A percentile compares a stretch with the other conserved stretches of the same genome.
Evolutionary conservation across 2,797 vertebrate genomes (phyloP).

Genomic region (Neomorphus geoffroyi): DNA sequence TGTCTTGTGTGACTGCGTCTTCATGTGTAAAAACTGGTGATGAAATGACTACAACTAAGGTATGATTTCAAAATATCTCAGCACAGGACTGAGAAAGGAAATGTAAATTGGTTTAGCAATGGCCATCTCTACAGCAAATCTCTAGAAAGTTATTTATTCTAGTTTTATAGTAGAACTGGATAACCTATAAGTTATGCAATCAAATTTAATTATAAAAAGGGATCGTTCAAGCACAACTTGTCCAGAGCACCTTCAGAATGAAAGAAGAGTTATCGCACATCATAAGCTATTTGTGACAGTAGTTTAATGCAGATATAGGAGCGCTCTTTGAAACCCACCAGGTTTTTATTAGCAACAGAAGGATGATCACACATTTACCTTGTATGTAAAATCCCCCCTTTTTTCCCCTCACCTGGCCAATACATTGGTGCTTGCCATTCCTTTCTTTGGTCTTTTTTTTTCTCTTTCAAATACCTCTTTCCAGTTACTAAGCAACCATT

Average conservation of each 20-base stretch:
- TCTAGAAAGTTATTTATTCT: background rate
- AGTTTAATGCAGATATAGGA: background rate
- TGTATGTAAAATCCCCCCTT: background rate
- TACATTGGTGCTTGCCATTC: background rate
- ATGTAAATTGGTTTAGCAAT: background rate
- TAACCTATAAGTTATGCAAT: background rate
- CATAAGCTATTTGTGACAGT: background rate
- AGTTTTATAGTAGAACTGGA: background rate
- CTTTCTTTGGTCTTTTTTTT: background rate
- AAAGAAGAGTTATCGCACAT: background rate
- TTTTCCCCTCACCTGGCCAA: background rate
- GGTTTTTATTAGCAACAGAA: background rate
- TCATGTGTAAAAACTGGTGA: background rate
- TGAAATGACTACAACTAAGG: background rate
- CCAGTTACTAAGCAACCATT: constrained; percentile 41
- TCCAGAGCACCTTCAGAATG: background rate
- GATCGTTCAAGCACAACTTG: background rate
- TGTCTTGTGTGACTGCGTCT: background rate
- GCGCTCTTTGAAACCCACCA: background rate
- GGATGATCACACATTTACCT: background rate
- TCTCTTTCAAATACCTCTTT: constrained; percentile 6
- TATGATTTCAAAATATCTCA: background rate
- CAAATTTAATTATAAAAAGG: background rate
- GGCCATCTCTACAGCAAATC: background rate
- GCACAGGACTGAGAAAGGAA: background rate